Base-by-base conservation (phyloP, 2,797 vertebrate genomes). In the Columba guinea region DNA sequence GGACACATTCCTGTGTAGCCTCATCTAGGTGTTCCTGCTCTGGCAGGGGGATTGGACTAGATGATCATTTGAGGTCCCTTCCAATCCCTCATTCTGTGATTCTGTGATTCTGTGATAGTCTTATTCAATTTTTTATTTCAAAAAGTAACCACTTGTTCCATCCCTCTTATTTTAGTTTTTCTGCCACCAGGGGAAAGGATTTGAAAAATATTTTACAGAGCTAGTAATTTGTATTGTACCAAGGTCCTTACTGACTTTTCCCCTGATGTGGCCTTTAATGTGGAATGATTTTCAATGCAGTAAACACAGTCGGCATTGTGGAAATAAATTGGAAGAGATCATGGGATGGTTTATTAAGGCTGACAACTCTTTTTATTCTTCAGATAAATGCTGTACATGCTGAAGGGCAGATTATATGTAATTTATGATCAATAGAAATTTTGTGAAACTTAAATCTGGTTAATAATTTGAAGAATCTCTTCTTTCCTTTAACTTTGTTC, bases 321-420 rank as follows among this genome's bases (percentile, higher is more conserved):
- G 60, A 93, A 95, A 92, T 89, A 89, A 92, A 90, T 74, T 73
- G 84, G 62, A 89, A 89, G 10, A 19, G 59, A 71, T 84, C 53
- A 64, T 41, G 28, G 52, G 28, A 76, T 41, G 73, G 26, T 90
- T 88, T 83, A 78, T 90, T 91, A 95, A 91, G 65, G 46, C 13
- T 87, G 90, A 76, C 62, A 90, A 59, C 22, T 44, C 53, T 67
- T 93, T 94, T 94, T 89, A 77, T 82, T 84, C 64, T 81, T 92
- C 55, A 92, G 70, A 89, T 94, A 52, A 90, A 84, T 87, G 59
- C 44, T 86, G 22, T 16, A 67, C 44, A 69, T 0, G 1, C 7
- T 63, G 77, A 92, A 95, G 59, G 63, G 27, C 30, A 84, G 46
- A 62, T 93, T 82, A 78, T 49, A n/a, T 39, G 48, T 59, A 91